Evolutionary conservation across 2,113 vertebrate genomes (phyloP), one percentile per base, ranked within the genome.

Genomic region (Sander lucioperca): DNA sequence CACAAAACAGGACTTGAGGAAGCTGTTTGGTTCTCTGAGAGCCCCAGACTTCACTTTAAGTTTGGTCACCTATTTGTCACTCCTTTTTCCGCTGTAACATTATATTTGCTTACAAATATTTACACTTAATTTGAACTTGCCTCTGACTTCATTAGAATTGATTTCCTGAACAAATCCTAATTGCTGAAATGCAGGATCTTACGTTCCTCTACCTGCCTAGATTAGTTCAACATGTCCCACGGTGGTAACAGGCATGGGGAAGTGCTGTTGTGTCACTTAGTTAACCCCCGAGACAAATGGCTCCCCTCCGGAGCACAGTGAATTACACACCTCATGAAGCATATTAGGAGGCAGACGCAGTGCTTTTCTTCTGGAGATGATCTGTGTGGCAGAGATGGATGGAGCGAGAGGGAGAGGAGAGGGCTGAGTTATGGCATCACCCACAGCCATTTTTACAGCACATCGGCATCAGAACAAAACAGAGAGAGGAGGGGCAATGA

Each of bases 271-370:
- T 96, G 95, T 96, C 94, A 96, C 94, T 97, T 98, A 97, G 96
- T 97, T 97, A 98, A 97, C 96, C 94, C 93, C 89, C 90, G 92
- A 97, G 96, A 97, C 96, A 96, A 97, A 99, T 97, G 95, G 93
- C 94, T 92, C 93, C 94, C 94, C 95, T 92, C 94, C 86, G 74
- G 95, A 95, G 95, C 95, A 93, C 93, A 95, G 95, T 96, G 96
- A 96, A 97, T 98, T 97, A 97, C 96, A 95, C 96, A 98, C 96
- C 97, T 97, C 96, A 96, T 96, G 96, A 97, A 96, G 95, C 95
- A 96, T 96, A 98, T 98, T 96, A 98, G 96, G 94, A 95, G 94
- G 92, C 95, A 94, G 93, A 93, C 92, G 93, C 94, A 94, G 94
- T 95, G 95, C 96, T 97, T 93, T 96, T 98, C 96, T 98, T 95